Percentiles rank a stretch among this genome's conserved stretches.
Conservation (phyloP, 2,888 invertebrate species). For the Cantharis rustica region DNA sequence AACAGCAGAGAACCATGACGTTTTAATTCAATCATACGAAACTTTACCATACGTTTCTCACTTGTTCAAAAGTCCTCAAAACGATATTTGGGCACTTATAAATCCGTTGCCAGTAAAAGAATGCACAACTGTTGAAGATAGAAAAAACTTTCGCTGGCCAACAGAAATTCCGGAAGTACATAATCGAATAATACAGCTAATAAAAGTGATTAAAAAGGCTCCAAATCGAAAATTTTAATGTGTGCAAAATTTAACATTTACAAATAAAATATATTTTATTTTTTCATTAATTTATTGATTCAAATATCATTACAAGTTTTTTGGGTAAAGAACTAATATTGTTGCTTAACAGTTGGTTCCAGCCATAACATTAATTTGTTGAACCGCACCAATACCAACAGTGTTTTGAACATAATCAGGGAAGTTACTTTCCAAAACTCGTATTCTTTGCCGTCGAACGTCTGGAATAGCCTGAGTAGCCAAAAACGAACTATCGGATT, state of each 20-base stretch:
- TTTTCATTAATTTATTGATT: background rate
- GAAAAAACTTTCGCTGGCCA: background rate
- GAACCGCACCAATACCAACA: constrained; percentile 66
- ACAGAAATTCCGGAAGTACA: constrained; percentile 21
- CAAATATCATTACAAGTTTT: background rate
- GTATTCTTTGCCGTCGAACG: constrained; percentile 61
- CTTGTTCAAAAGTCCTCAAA: constrained; percentile 45
- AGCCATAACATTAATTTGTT: constrained; percentile 51
- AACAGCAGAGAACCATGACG: constrained; percentile 48
- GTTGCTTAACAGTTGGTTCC: constrained; percentile 20
- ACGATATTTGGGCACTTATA: constrained; percentile 48
- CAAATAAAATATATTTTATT: background rate
- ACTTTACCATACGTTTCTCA: constrained; percentile 47
- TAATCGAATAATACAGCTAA: constrained; percentile 35
- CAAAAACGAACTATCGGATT: constrained; percentile 59
- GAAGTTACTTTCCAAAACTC: constrained; percentile 67
- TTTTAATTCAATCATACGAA: constrained; percentile 48
- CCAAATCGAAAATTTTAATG: background rate
- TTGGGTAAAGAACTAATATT: background rate
- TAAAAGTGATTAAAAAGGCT: constrained; percentile 29
- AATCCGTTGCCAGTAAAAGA: constrained; percentile 40
- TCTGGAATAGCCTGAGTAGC: constrained; percentile 66
- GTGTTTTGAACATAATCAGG: constrained; percentile 66
- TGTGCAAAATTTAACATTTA: background rate
- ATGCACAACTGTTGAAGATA: constrained; percentile 30